These are phyloP conservation scores for Rhynchotus rufescens DNA, from an alignment of 2,797 vertebrate genomes.

Conservation along the genomic window DNA sequence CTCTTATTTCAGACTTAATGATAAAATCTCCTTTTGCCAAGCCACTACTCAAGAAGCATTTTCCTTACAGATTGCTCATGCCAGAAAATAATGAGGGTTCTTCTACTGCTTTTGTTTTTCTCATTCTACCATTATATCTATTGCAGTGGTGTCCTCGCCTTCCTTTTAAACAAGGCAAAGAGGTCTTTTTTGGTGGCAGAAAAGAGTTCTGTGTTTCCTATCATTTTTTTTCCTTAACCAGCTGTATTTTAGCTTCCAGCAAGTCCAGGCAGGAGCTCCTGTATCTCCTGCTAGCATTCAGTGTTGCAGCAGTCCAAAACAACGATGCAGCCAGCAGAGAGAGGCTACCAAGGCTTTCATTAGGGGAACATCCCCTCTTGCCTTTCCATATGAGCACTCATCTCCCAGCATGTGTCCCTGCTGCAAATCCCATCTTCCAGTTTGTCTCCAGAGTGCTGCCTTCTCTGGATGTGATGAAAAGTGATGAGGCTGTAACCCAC, in stretches of 20 bases:
- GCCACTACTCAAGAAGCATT: not conserved
- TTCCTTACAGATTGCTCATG: not conserved
- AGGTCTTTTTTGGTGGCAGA: not conserved
- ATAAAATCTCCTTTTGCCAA: not conserved
- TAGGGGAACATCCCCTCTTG: not conserved
- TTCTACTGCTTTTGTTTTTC: slow-evolving; percentile 3
- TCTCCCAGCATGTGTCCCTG: not conserved
- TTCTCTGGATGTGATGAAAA: not conserved
- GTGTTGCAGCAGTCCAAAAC: not conserved
- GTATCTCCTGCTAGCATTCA: not conserved
- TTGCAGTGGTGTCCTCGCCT: not conserved
- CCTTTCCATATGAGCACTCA: not conserved
- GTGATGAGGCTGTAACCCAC: not conserved
- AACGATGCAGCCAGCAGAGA: not conserved
- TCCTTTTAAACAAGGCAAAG: not conserved
- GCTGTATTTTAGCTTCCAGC: not conserved
- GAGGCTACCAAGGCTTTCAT: not conserved
- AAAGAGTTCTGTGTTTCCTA: not conserved
- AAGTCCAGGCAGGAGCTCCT: not conserved
- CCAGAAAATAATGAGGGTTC: not conserved
- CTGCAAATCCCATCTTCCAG: not conserved
- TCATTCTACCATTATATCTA: not conserved
- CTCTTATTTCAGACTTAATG: not conserved
- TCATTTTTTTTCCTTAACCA: not conserved
- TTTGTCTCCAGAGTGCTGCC: too few species aligned